Evolutionary conservation across 1,140 invertebrate species (phyloP), one percentile per base, ranked within the genome.

Genomic region (Philopotamus ludificatus): DNA sequence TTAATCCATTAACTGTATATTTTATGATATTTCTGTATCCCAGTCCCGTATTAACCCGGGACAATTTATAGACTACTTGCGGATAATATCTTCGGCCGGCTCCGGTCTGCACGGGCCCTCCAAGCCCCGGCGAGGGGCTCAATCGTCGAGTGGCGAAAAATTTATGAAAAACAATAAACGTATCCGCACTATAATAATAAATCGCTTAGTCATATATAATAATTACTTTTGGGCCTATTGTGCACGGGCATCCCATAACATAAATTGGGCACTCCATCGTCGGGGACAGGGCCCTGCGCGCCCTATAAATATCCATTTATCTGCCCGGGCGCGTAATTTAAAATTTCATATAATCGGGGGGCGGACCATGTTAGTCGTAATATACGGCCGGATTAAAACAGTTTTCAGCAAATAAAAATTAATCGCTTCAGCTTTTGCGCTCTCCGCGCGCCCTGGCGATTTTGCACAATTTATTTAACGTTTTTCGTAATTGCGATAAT

Each of bases 321-420:
- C 28, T 4, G 39, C 44, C 18, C 44, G 23, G 39, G 23, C 20
- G 45, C 47, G 59, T 28, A 62, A 50, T 62, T 50, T 62, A 62
- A 62, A 62, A 62, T 47, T 62, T 62, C 53, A 26, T 39, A 57
- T 57, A 57, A 57, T 57, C 34, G 53, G 23, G 20, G 16, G 18
- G 18, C 49, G 9, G n/a, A 25, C 18, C 7, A 4, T 25, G 15
- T 1, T 20, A 16, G 15, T 12, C 15, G 22, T 23, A 45, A 59
- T 59, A 59, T 59, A 45, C 41, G 57, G 23, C 44, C 23, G 59
- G 59, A 62, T 62, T 62, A 62, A 62, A 62, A 62, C 59, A 62
- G 59, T 62, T 62, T 62, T 62, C 59, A 26, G 12, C 59, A 62
- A 62, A 62, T 62, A 62, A 62, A 62, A 62, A 62, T 62, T 62